Base-by-base conservation (phyloP, 2,888 invertebrate species). In the Acanthoscelides obtectus region DNA sequence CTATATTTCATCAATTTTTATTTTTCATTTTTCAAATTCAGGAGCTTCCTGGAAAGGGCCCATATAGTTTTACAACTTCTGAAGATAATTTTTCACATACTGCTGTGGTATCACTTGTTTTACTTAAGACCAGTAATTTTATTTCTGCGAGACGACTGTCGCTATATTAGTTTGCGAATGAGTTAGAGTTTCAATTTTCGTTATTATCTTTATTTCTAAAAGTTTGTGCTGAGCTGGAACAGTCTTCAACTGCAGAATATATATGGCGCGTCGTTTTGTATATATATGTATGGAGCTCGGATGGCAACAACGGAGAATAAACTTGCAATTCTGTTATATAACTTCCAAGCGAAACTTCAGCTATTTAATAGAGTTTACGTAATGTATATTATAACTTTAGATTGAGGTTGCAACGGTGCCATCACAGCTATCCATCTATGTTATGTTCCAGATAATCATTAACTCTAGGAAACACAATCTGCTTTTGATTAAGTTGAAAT, bases 351-450 rank as follows among this genome's bases (percentile, higher is more conserved):
- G 45, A 45, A 77, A 76, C 75, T 77, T 78, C 72, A 72, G 76
- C 73, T 75, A 76, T 77, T 76, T 77, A 77, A 78, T 77, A 76
- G 76, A 74, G 77, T 77, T 77, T 77, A 74, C 74, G 75, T 76
- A 76, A 76, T 77, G 75, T 75, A 76, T 76, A 74, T 72, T 73
- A 74, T 74, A 75, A 77, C 74, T 76, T 70, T 73, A 76, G 76
- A 76, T 71, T 74, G 74, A 74, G 71, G 75, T 71, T 70, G 72
- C 69, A 73, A 75, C 72, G 73, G 73, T 72, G 45, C 45, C 45
- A 45, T 45, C 45, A 45, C 45, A 45, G 45, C 45, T 17, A 45
- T 45, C 45, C 45, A 66, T 71, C 69, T 69, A 66, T 66, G 68
- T 68, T 69, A 66, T 66, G 68, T 68, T 66, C 66, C 66, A 66